These are phyloP conservation scores for Diacarnus erythraeanus DNA, from an alignment of 37 sponge, comb jelly and placozoan genomes.

Conservation along the genomic window DNA sequence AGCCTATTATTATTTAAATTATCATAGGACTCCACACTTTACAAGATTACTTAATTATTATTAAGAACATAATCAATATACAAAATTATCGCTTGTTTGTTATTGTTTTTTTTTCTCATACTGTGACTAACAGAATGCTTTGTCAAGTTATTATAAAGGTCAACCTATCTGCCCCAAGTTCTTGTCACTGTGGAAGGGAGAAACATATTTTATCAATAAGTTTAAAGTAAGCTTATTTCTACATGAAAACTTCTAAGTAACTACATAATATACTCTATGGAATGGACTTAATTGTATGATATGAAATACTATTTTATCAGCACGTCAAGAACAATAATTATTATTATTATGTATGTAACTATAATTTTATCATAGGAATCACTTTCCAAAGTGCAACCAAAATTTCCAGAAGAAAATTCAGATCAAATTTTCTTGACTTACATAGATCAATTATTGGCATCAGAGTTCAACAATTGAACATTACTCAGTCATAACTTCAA, in stretches of 20 bases:
- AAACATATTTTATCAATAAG: constrained; percentile 38
- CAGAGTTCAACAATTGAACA: background rate
- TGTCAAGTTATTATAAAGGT: constrained; percentile 53
- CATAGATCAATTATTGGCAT: constrained; percentile 47
- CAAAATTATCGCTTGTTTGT: too few relatives aligned
- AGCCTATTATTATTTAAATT: background rate
- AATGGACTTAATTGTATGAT: background rate
- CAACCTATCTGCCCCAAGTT: constrained; percentile 29
- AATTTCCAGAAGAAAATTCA: constrained; percentile 60
- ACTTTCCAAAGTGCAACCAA: constrained; percentile 57
- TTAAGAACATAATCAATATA: background rate
- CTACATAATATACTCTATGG: background rate
- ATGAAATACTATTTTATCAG: background rate
- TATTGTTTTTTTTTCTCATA: background rate
- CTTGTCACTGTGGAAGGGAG: constrained; percentile 43
- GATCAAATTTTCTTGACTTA: constrained; percentile 58
- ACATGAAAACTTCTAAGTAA: too few relatives aligned
- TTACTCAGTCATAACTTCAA: background rate
- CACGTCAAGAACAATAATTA: background rate
- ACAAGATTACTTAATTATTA: too few relatives aligned
- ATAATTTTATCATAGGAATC: constrained; percentile 27
- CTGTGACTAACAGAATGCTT: constrained; percentile 39
- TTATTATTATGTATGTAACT: background rate
- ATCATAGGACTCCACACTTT: too few relatives aligned
- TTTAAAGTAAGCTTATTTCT: constrained; percentile 40